A percentile compares a stretch with the other conserved stretches of the same genome.
These are phyloP conservation scores for Xanthia icteritia DNA, from an alignment of 2,888 invertebrate species.

Conservation along the genomic window DNA sequence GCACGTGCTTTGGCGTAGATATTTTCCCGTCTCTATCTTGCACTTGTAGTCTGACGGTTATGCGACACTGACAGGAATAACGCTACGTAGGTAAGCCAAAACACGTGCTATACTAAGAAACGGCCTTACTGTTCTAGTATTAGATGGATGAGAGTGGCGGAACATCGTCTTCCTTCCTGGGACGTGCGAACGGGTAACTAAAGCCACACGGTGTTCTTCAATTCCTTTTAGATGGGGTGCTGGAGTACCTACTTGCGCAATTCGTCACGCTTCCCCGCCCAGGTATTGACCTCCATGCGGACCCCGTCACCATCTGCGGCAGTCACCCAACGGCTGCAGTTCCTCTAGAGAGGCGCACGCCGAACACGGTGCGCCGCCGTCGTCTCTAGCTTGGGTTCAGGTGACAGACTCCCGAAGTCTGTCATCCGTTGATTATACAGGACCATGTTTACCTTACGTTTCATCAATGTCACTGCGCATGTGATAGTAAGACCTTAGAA, in stretches of 20 bases:
- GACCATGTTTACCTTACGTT: neutral
- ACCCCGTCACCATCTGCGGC: neutral
- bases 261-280: too few species aligned
- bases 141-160: neutral
- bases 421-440: neutral
- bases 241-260: too few species aligned
- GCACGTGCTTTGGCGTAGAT: neutral
- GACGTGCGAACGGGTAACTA: neutral
- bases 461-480: slow-evolving; percentile 6
- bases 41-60: neutral
- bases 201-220: too few species aligned
- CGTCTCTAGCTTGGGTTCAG: neutral
- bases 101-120: too few species aligned
- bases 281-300: neutral
- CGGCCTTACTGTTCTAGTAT: neutral
- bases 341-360: neutral
- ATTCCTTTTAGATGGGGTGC: too few species aligned
- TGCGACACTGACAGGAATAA: neutral
- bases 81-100: too few species aligned
- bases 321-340: neutral
- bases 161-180: neutral
- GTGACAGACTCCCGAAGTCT: neutral
- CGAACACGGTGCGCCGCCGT: neutral
- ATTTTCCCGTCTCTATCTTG: neutral
- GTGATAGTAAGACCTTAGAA: slow-evolving; percentile 23